Base-by-base conservation (phyloP, 2,888 invertebrate genomes). In the Drosophila ezoana region DNA sequence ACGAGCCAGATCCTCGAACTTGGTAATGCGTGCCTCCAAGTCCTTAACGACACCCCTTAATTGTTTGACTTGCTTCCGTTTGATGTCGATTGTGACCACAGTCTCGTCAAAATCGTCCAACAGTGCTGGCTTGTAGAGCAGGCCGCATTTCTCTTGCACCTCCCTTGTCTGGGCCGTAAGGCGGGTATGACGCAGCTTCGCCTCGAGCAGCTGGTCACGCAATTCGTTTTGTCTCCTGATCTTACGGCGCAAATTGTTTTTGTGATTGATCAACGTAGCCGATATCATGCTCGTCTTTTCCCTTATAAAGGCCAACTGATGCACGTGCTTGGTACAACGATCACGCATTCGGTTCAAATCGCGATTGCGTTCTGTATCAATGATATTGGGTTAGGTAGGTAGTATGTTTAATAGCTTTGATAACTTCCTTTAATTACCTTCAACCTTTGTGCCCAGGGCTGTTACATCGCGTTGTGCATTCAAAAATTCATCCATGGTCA, bases 401-500 rank as follows among this genome's bases (percentile, higher is more conserved):
- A 14, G 9, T 9, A 3, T 14, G 14, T 9, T 38, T 3, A 14
- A 14, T 9, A 3, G 9, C 1, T 9, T 14, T 14, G 14, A 3
- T 38, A 9, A 4, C 16, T 40, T 13, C 2, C 0, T 9, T 3
- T 18, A 20, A 18, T 10, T 44, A 79, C 79, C 79, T 43, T 76
- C 70, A 10, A 70, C 44, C n/a, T 66, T 63, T n/a, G 54, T 63
- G 20, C 45, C 53, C 11, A 73, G 23, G 0, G 48, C 28, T 2
- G 37, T 13, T 4, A 80, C 59, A 5, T 79, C 70, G 5, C 40
- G 54, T 40, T 79, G 74, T 0, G 60, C 49, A 9, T 38, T 2
- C 2, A 79, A 37, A 52, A 73, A 79, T 32, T 61, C 33, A 56
- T 63, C 62, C 67, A 81, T 76, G 4, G 73, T 77, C 23, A 79